These are phyloP conservation scores for Rhynchopsitta pachyrhyncha DNA, from an alignment of 2,113 vertebrate genomes.

Conservation along the genomic window DNA sequence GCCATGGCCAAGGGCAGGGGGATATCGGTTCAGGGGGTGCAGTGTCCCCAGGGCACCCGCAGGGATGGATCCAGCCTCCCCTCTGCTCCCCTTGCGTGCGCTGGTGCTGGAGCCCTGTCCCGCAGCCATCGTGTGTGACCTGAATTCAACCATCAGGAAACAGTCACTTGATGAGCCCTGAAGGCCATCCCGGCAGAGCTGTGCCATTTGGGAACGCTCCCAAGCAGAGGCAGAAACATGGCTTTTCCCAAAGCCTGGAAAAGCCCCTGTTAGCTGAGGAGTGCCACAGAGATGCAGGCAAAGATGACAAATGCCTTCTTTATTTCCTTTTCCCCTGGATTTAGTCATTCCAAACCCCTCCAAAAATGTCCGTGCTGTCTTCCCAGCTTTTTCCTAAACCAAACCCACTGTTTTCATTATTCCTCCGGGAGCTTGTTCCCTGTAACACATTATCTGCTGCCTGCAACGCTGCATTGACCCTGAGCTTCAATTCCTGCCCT, in stretches of 20 bases:
- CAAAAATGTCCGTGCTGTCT: neutral
- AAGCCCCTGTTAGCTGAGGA: neutral
- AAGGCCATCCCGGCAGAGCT: neutral
- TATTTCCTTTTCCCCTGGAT: neutral
- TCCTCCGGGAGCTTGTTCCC: neutral
- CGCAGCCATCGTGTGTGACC: rapidly evolving
- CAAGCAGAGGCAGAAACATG: neutral
- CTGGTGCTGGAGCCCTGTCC: neutral
- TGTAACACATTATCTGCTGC: neutral
- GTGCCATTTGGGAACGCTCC: rapidly evolving
- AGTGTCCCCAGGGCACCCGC: neutral
- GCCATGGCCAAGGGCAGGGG: neutral
- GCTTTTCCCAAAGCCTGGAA: neutral
- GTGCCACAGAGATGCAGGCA: neutral
- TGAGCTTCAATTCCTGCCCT: neutral
- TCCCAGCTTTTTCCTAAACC: neutral
- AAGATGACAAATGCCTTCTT: neutral
- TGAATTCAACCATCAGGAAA: neutral
- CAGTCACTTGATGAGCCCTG: neutral
- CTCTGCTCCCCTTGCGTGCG: neutral
- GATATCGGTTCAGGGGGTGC: rapidly evolving
- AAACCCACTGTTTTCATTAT: neutral
- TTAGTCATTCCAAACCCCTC: neutral
- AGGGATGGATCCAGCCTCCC: neutral
- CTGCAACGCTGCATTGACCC: neutral